Evolutionary conservation across 2,113 vertebrate genomes (phyloP), one percentile per base, ranked within the genome.

Genomic region (Nerophis ophidion): DNA sequence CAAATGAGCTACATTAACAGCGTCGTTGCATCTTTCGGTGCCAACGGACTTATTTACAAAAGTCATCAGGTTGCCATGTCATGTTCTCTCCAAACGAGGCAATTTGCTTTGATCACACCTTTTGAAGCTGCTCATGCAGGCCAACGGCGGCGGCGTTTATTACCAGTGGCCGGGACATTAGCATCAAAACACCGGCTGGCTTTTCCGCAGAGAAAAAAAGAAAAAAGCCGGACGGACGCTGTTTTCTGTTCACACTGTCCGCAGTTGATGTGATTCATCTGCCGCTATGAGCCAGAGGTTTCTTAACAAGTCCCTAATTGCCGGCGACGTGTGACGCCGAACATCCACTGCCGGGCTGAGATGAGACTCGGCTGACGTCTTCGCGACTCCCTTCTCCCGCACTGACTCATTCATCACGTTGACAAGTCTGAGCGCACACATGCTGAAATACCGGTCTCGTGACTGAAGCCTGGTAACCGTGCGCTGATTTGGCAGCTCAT

Each of bases 21-120:
- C 61, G 78, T 79, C 79, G 86, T 88, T 86, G 86, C 52, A 42
- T 66, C 66, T 80, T 26, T 47, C 38, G 65, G 74, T 82, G 73
- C 71, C 66, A 83, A 86, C 84, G 73, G 75, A 60, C 79, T 79
- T 87, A 86, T 87, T 86, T 86, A 79, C 80, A 78, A 81, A 87
- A 79, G 66, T 66, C 61, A 71, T 65, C 69, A 66, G 68, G 60
- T 59, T 58, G 62, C 26, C 55, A 60, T 77, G 72, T 86, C 81
- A 71, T 48, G 58, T 79, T 78, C 67, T 69, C 66, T 63, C 61
- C 74, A 72, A 55, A 83, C 81, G 67, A 84, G 78, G 77, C 75
- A 81, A 80, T 88, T 86, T 85, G 71, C 77, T 74, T 64, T 80
- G 78, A 82, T 83, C 68, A 76, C 84, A 68, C 81, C 69, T 84